Conservation (phyloP, 1,140 invertebrate genomes). For the Pseudobourletiella spinata region DNA sequence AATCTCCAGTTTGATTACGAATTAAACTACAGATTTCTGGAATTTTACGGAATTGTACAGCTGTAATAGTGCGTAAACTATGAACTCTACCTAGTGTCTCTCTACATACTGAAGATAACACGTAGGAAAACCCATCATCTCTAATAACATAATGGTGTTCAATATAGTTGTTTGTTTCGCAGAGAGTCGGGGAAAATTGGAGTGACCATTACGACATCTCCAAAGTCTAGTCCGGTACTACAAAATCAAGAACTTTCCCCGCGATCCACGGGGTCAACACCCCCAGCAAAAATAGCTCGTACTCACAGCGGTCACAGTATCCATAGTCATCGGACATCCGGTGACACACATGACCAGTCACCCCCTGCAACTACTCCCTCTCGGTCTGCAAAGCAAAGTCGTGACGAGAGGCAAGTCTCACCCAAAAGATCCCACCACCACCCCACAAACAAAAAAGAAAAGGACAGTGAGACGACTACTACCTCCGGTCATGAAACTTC, state of each 20-base stretch:
- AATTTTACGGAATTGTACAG: too few species aligned
- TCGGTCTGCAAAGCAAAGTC: not conserved
- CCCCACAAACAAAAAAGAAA: not conserved
- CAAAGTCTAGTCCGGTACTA: slow-evolving; percentile 39
- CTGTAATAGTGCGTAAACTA: too few species aligned
- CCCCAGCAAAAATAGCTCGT: slow-evolving; percentile 27
- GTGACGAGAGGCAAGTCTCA: not conserved
- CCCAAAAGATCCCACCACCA: not conserved
- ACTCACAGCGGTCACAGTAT: slow-evolving; percentile 6
- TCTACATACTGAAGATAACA: too few species aligned
- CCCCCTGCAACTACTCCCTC: slow-evolving; percentile 1
- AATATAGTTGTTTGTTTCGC: slow-evolving; percentile 44
- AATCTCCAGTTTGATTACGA: too few species aligned
- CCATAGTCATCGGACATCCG: slow-evolving; percentile 4
- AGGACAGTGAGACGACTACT: not conserved
- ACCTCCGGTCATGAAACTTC: not conserved
- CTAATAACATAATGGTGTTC: slow-evolving; percentile 2
- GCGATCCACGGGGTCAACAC: slow-evolving; percentile 35
- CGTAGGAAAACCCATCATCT: too few species aligned
- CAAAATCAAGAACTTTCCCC: slow-evolving; percentile 45
- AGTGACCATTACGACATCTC: slow-evolving; percentile 55
- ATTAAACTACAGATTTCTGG: too few species aligned
- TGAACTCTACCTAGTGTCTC: too few species aligned
- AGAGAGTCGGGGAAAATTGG: slow-evolving; percentile 80
- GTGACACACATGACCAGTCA: not conserved